Evolutionary conservation across 2,888 invertebrate genomes (phyloP).

Genomic region (Micropterix aruncella): DNA sequence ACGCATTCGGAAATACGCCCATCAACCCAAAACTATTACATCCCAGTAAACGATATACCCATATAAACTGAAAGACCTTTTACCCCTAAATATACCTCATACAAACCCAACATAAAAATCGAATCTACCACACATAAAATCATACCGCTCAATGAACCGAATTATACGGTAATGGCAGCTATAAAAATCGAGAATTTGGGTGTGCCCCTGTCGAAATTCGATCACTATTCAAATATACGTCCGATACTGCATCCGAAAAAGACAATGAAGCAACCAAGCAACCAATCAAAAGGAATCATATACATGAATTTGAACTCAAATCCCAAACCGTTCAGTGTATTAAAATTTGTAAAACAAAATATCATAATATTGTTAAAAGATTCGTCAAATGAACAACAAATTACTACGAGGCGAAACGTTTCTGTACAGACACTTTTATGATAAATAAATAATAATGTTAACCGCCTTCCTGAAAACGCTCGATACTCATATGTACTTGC

Average conservation of each 20-base stretch:
- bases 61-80: neutral
- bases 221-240: conserved; percentile 19
- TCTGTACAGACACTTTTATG: too few relatives aligned
- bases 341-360: too few relatives aligned
- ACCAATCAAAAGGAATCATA: too few relatives aligned
- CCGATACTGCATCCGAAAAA: conserved; percentile 13
- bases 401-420: too few relatives aligned
- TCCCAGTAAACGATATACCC: neutral
- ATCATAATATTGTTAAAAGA: too few relatives aligned
- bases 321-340: neutral
- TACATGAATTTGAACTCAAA: neutral
- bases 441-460: too few relatives aligned
- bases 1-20: neutral
- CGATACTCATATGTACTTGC: too few relatives aligned
- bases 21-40: neutral
- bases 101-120: conserved; percentile 19
- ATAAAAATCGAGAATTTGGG: conserved; percentile 21
- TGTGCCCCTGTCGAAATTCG: conserved; percentile 26
- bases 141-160: conserved; percentile 20
- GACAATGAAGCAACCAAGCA: neutral
- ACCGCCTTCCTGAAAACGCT: too few relatives aligned
- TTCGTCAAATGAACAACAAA: too few relatives aligned
- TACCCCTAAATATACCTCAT: neutral
- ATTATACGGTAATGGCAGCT: neutral
- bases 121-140: conserved; percentile 29